phyloP scores from a whole-genome alignment of 1,140 invertebrate genomes.

The Ephestia elutella region DNA sequence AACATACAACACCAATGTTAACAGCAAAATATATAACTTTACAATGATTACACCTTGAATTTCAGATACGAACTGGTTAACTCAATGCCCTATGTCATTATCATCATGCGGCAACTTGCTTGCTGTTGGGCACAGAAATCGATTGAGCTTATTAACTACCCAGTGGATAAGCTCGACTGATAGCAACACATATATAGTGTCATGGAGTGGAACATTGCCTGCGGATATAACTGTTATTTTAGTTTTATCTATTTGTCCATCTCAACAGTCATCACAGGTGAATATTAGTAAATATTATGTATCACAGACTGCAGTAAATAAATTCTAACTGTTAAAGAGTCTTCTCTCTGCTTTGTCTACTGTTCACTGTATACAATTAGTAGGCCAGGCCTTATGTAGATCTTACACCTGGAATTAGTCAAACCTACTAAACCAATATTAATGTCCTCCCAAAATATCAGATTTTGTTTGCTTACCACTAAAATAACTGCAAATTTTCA shows the following conservation, averaged over 20 bases:
- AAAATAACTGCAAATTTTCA: slow-evolving; percentile 31
- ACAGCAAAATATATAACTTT: slow-evolving; percentile 8
- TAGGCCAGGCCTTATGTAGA: too few species aligned
- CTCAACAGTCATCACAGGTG: slow-evolving; percentile 80
- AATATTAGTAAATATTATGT: too few species aligned
- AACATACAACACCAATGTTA: neutral
- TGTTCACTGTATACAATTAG: too few species aligned
- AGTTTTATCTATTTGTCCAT: slow-evolving; percentile 74
- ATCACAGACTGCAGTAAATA: too few species aligned
- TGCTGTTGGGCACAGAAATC: slow-evolving; percentile 79
- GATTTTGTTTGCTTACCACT: too few species aligned
- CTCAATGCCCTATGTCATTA: slow-evolving; percentile 80
- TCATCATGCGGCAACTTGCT: slow-evolving; percentile 84
- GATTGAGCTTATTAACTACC: slow-evolving; percentile 79
- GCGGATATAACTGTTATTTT: slow-evolving; percentile 67
- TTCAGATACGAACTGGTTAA: slow-evolving; percentile 82
- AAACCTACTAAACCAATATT: too few species aligned
- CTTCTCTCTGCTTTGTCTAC: too few species aligned
- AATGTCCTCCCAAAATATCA: too few species aligned
- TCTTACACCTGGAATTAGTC: too few species aligned
- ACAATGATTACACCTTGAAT: slow-evolving; percentile 23
- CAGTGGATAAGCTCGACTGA: slow-evolving; percentile 76
- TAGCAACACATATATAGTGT: slow-evolving; percentile 71
- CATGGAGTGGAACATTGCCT: slow-evolving; percentile 74
- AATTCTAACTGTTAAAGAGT: too few species aligned